A percentile compares a stretch with the other conserved stretches of the same genome.
These are phyloP conservation scores for Neosalanx taihuensis DNA, from an alignment of 2,797 vertebrate species.

Conservation along the genomic window DNA sequence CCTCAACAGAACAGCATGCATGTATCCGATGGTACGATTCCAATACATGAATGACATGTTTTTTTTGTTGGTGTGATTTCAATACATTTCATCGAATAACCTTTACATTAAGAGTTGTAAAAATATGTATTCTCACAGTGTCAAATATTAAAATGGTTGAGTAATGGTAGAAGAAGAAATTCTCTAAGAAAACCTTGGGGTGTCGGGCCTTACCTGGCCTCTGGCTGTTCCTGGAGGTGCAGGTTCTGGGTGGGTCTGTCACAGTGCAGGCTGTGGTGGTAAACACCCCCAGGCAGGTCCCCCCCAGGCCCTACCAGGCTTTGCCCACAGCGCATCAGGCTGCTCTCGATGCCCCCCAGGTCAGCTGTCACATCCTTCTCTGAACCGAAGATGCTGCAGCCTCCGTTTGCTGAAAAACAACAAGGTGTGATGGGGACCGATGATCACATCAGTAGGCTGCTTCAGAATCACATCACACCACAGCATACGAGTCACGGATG, in stretches of 20 bases:
- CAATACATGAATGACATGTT: too few relatives aligned
- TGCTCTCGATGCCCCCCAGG: slow-evolving; percentile 71
- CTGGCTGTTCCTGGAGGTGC: slow-evolving; percentile 67
- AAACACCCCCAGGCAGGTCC: slow-evolving; percentile 71
- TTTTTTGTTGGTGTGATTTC: too few relatives aligned
- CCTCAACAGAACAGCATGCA: neutral
- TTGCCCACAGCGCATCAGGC: slow-evolving; percentile 79
- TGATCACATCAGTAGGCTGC: neutral
- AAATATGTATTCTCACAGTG: too few relatives aligned
- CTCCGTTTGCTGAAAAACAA: slow-evolving; percentile 75
- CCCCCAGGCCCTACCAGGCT: slow-evolving; percentile 74
- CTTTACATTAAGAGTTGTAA: too few relatives aligned
- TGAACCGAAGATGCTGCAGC: slow-evolving; percentile 76
- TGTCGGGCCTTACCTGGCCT: slow-evolving; percentile 78
- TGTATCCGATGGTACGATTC: too few relatives aligned
- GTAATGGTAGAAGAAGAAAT: neutral
- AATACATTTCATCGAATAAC: too few relatives aligned
- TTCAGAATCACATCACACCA: neutral
- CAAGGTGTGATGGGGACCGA: neutral
- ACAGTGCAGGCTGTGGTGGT: slow-evolving; percentile 71
- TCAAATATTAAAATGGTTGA: too few relatives aligned
- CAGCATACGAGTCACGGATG: neutral
- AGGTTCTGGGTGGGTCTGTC: slow-evolving; percentile 75
- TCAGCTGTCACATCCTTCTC: slow-evolving; percentile 82
- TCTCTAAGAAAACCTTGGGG: neutral